Base-by-base conservation (phyloP, 2,113 vertebrate species). In the Drymodes brunneopygia region DNA sequence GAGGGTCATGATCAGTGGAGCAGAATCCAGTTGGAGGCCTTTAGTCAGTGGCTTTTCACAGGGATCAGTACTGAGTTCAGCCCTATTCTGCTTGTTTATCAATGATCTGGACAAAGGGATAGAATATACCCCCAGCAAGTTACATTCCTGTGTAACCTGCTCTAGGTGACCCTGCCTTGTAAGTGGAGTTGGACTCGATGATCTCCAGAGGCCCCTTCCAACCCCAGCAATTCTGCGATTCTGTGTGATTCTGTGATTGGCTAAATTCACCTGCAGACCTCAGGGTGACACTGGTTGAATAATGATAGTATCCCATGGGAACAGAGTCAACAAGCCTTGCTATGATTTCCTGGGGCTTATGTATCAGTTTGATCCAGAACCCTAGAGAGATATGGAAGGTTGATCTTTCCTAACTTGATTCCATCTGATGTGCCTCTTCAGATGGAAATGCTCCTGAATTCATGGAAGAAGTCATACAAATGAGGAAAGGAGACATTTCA, bases 81-180 rank as follows among this genome's bases (percentile, higher is more conserved):
- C 15, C 12, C 45, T n/a, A n/a, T 14, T 61, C n/a, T 53, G 28
- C 33, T 45, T 45, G 38, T 33, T 67, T 24, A 28, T 38, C 38
- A 60, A 3, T 28, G 33, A 19, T 36, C 33, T 45, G 45, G 22
- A 28, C 3, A 36, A 45, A 69, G 5, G 22, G 45, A 33, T 33
- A 51, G 33, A 38, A 27, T 10, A 24, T 36, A 45, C 25, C 31
- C 33, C 0, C 0, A 61, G 7, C 28, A 51, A 61, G 28, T 53
- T 53, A 25, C 0, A 0, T 15, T 27, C 31, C 25, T 1, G 0
- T 35, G 29, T 56, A 29, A 79, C 9, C 5, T 56, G 35, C 11
- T 56, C 42, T 14, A 35, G 21, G 57, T 48, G 10, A 48, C 40
- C 11, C 5, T 79, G 40, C 13, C 16, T 40, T 35, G 16, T 29